A percentile compares a stretch with the other conserved stretches of the same genome.
phyloP scores from a whole-genome alignment of 2,113 vertebrate species.

The Genyomyrus donnyi region DNA sequence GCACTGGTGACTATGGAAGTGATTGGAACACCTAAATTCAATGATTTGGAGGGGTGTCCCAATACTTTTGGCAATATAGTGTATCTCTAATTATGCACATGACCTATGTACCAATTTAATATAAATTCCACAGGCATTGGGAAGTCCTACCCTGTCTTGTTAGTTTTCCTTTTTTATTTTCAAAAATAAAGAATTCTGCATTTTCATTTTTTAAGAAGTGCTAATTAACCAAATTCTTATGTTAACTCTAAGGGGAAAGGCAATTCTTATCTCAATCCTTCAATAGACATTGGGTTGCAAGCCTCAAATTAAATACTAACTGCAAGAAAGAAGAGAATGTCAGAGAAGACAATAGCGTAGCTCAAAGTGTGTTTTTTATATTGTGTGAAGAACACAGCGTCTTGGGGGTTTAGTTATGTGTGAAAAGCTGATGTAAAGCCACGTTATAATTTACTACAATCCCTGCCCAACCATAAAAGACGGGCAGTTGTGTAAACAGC shows the following conservation, averaged over 20 bases:
- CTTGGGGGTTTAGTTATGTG: background rate
- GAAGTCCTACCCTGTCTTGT: background rate
- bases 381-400: background rate
- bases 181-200: background rate
- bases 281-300: background rate
- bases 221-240: background rate
- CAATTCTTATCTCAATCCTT: background rate
- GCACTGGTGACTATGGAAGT: too few species aligned
- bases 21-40: too few species aligned
- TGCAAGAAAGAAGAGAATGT: background rate
- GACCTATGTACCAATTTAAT: background rate
- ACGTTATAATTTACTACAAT: background rate
- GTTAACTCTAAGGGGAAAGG: background rate
- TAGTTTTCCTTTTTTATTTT: background rate
- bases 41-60: too few species aligned
- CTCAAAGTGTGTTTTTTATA: background rate
- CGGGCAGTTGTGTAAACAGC: slow-evolving; percentile 5
- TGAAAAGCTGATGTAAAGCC: background rate
- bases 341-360: background rate
- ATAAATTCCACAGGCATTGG: background rate
- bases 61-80: too few species aligned
- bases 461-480: background rate
- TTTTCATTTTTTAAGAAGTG: background rate
- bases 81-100: background rate
- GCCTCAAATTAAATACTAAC: background rate